Conservation (phyloP, 2,888 invertebrate species). For the Eilema depressum region DNA sequence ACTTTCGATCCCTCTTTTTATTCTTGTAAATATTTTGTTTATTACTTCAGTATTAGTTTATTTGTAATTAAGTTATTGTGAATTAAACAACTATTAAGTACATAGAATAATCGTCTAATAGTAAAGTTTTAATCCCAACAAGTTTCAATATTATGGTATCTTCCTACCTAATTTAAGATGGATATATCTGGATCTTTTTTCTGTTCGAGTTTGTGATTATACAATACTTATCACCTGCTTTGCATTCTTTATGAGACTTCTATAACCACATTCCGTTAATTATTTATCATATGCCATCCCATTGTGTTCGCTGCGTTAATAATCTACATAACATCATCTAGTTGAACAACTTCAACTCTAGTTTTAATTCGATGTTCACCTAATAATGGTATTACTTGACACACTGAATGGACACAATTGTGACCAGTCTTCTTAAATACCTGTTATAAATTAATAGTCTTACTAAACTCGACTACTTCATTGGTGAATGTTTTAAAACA, state of each 20-base stretch:
- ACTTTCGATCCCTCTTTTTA: too few species aligned
- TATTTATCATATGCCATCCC: background rate
- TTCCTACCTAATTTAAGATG: background rate
- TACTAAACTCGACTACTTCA: slow-evolving; percentile 68
- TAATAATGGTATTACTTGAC: slow-evolving; percentile 14
- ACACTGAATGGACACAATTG: slow-evolving; percentile 19
- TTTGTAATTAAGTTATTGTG: too few species aligned
- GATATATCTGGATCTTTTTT: background rate
- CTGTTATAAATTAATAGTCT: slow-evolving; percentile 75
- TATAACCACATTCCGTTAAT: background rate
- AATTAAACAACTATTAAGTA: too few species aligned
- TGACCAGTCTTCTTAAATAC: slow-evolving; percentile 50
- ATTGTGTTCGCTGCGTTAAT: background rate
- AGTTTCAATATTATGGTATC: background rate
- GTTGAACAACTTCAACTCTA: background rate
- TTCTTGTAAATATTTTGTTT: too few species aligned
- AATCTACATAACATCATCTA: background rate
- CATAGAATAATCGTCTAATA: too few species aligned
- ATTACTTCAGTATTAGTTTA: too few species aligned
- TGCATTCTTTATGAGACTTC: background rate
- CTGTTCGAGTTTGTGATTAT: background rate
- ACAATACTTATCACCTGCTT: slow-evolving; percentile 1
- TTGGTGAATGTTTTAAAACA: slow-evolving; percentile 58
- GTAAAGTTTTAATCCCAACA: too few species aligned
- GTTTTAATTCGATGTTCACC: background rate